Evolutionary conservation across 2,888 invertebrate species (phyloP).

Genomic region (Chironomus riparius): DNA sequence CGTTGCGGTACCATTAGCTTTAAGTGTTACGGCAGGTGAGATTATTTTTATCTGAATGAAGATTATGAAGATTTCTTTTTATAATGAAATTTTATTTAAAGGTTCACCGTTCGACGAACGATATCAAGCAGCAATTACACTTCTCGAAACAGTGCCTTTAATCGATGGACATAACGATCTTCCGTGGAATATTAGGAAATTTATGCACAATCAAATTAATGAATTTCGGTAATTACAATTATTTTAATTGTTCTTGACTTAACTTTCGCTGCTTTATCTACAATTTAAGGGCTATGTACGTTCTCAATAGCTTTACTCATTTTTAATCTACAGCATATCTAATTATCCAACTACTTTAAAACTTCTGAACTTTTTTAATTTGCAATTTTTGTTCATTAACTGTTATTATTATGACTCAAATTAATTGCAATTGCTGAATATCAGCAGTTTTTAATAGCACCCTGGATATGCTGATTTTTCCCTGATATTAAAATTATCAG

Average conservation of each 20-base stretch:
- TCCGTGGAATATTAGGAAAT: constrained; percentile 85
- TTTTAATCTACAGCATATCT: too few species aligned
- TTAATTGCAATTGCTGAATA: too few species aligned
- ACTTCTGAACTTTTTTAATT: too few species aligned
- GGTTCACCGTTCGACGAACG: constrained; percentile 69
- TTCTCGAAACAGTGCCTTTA: constrained; percentile 67
- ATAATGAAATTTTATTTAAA: constrained; percentile 28
- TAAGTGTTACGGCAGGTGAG: constrained; percentile 58
- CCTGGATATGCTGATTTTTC: too few species aligned
- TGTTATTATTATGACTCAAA: too few species aligned
- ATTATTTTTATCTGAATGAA: constrained; percentile 29
- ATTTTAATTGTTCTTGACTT: too few species aligned
- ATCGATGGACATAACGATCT: constrained; percentile 84
- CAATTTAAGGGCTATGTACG: too few species aligned
- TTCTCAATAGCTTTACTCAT: too few species aligned
- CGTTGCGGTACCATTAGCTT: constrained; percentile 68
- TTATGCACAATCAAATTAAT: constrained; percentile 78
- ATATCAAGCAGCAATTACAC: constrained; percentile 60
- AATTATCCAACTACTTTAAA: too few species aligned
- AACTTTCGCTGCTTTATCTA: too few species aligned
- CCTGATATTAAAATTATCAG: neutral
- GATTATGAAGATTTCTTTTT: neutral
- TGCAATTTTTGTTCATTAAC: too few species aligned
- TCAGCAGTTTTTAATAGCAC: too few species aligned
- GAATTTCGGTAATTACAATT: constrained; percentile 55